These are phyloP conservation scores for Drosophila pseudoobscura DNA, from an alignment of 1,140 invertebrate genomes.

Conservation along the genomic window DNA sequence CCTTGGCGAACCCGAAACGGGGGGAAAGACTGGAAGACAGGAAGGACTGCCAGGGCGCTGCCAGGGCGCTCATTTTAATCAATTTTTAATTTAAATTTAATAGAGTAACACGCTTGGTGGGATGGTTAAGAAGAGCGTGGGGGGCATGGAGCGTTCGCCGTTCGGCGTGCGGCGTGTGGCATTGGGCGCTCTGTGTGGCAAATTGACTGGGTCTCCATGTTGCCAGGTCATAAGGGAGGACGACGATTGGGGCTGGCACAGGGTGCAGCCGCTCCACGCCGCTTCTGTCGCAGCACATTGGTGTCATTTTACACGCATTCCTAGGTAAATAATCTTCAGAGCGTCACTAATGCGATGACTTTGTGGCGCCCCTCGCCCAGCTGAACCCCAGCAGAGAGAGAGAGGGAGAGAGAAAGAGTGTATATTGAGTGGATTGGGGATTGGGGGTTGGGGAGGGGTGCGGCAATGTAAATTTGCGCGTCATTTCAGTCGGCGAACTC, in stretches of 20 bases:
- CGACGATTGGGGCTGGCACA: neutral
- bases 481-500: conserved; percentile 58
- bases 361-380: conserved; percentile 21
- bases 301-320: conserved; percentile 76
- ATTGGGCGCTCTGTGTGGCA: neutral
- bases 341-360: conserved; percentile 73
- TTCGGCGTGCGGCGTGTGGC: too few species aligned
- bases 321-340: conserved; percentile 74
- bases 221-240: conserved; percentile 1
- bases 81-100: conserved; percentile 83
- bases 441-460: neutral
- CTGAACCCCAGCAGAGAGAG: neutral
- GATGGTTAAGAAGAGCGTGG: neutral
- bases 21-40: neutral
- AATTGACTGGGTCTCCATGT: neutral
- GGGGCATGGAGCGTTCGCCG: neutral
- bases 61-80: conserved; percentile 71
- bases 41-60: neutral
- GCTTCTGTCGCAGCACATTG: conserved; percentile 42
- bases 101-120: conserved; percentile 72
- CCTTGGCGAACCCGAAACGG: neutral
- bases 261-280: neutral
- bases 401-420: neutral
- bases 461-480: conserved; percentile 69
- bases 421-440: neutral